Evolutionary conservation across 2,113 vertebrate species (phyloP).

Genomic region (Brachionichthys hirsutus): DNA sequence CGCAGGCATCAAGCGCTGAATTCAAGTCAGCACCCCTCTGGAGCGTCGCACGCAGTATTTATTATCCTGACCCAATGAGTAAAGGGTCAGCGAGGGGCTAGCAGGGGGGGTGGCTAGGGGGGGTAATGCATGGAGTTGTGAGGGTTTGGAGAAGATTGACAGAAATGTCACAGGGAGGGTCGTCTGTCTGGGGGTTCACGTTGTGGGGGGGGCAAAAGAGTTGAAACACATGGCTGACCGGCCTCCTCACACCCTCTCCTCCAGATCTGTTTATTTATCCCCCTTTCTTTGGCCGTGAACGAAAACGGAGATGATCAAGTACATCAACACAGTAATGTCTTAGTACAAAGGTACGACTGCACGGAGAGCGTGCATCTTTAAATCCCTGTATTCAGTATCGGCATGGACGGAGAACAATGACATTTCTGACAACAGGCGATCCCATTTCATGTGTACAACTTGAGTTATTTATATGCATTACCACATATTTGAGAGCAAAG

Average conservation of each 20-base stretch:
- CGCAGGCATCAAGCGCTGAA: constrained; percentile 63
- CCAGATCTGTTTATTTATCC: constrained; percentile 50
- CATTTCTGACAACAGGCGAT: no score
- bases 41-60: constrained; percentile 56
- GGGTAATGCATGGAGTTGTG: constrained; percentile 8
- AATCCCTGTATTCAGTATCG: no score
- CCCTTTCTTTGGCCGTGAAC: constrained; percentile 16
- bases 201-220: constrained; percentile 34
- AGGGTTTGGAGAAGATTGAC: constrained; percentile 42
- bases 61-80: constrained; percentile 58
- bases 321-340: no score
- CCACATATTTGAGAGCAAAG: no score
- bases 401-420: no score
- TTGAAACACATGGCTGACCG: constrained; percentile 63
- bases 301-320: constrained; percentile 19
- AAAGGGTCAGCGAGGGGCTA: constrained; percentile 53
- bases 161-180: constrained; percentile 45
- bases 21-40: constrained; percentile 49
- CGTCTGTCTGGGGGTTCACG: constrained; percentile 29
- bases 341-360: no score
- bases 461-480: no score
- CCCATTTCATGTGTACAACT: no score
- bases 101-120: constrained; percentile 11
- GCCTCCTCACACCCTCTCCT: constrained; percentile 26
- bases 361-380: no score